These are phyloP conservation scores for Notospermus geniculatus DNA, from an alignment of 1,140 invertebrate genomes.

Conservation along the genomic window DNA sequence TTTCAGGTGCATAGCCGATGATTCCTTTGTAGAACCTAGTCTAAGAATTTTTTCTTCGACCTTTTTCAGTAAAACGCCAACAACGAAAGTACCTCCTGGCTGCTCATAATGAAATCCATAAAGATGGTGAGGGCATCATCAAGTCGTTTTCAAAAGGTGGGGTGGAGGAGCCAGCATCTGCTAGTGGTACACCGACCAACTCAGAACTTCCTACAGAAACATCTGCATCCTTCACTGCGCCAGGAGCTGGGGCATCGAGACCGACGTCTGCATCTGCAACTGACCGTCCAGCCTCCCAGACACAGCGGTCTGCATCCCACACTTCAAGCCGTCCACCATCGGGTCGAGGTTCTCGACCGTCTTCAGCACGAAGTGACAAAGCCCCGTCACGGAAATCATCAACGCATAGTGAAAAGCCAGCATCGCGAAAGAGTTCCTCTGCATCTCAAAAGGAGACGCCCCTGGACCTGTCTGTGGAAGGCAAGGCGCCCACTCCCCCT, in stretches of 20 bases:
- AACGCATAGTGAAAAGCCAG: conserved; percentile 1
- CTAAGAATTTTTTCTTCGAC: background rate
- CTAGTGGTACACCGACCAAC: too few species aligned
- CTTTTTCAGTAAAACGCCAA: conserved; percentile 36
- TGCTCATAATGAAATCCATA: conserved; percentile 51
- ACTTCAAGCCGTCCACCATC: conserved; percentile 1
- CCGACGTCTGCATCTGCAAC: too few species aligned
- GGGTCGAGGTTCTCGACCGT: background rate
- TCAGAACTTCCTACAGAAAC: too few species aligned
- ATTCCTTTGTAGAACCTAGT: too few species aligned
- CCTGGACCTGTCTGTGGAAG: background rate
- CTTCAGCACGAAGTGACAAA: too few species aligned
- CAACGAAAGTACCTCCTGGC: conserved; percentile 48
- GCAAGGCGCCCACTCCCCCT: background rate
- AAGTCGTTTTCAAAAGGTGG: conserved; percentile 24
- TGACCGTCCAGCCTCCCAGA: background rate
- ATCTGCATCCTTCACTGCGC: too few species aligned
- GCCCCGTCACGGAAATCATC: too few species aligned
- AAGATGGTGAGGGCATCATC: conserved; percentile 41
- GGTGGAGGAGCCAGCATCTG: background rate
- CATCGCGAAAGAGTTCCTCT: background rate
- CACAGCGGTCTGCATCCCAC: background rate
- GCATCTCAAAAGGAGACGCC: background rate
- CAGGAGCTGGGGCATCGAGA: too few species aligned
- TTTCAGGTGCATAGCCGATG: too few species aligned